Evolutionary conservation across 2,888 invertebrate genomes (phyloP).

Genomic region (Hirtodrosophila trivittata): DNA sequence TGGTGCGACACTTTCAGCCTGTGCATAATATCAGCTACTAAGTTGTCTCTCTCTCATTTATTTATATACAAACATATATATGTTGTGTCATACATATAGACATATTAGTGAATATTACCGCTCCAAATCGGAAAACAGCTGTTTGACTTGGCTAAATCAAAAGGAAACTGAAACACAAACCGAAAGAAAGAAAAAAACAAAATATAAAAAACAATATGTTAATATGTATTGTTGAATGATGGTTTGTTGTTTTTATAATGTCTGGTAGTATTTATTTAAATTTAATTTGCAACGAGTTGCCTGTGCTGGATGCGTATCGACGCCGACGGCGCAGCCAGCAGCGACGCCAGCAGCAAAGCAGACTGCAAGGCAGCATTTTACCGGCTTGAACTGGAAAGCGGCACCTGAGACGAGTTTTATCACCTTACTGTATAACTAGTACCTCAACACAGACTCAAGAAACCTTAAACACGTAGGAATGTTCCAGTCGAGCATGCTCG

Average conservation of each 20-base stretch:
- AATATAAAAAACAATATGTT: conserved; percentile 1
- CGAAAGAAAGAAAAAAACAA: conserved; percentile 4
- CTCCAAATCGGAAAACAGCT: conserved; percentile 54
- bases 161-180: conserved; percentile 37
- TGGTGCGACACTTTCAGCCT: conserved; percentile 27
- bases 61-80: background rate
- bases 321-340: conserved; percentile 15
- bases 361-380: conserved; percentile 43
- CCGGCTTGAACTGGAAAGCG: conserved; percentile 63
- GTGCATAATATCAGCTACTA: conserved; percentile 28
- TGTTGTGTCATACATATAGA: conserved; percentile 3
- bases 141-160: conserved; percentile 45
- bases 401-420: conserved; percentile 50
- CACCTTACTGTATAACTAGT: conserved; percentile 26
- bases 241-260: conserved; percentile 31
- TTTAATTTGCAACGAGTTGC: conserved; percentile 45
- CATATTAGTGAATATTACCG: conserved; percentile 40
- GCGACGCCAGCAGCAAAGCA: conserved; percentile 19
- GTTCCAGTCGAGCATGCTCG: background rate
- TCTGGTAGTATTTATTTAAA: conserved; percentile 50
- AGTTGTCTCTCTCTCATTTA: conserved; percentile 21
- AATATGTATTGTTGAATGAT: conserved; percentile 4
- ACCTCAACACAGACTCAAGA: conserved; percentile 16
- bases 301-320: conserved; percentile 21
- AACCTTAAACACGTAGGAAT: background rate